Base-by-base conservation (phyloP, 2,113 vertebrate genomes). In the Bambusicola thoracicus region DNA sequence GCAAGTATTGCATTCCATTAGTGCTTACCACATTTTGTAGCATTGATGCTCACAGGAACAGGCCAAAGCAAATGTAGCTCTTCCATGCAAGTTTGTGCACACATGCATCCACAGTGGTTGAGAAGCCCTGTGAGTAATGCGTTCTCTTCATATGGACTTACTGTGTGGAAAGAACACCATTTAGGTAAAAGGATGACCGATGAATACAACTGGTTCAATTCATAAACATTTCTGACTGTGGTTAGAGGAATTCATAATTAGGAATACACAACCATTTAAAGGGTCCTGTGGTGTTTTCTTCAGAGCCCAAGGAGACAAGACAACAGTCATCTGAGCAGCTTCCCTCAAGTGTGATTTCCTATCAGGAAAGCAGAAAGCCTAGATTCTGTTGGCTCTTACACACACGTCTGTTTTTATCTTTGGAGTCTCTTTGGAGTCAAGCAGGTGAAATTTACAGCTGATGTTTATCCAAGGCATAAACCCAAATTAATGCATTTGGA, bases 391-490 rank as follows among this genome's bases (percentile, higher is more conserved):
- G 3, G 63, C 72, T 85, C 34, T 78, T 80, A 36, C 25, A 78
- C 66, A 63, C 56, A 29, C 65, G 77, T 80, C 56, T 70, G 65
- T 62, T 86, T 92, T 94, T 72, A 70, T 81, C 56, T 93, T 92
- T 79, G 61, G 66, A 93, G 29, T 46, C 61, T 55, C 77, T 90
- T 86, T 61, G 62, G 78, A 75, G 46, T 81, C 66, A 58, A 40
- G 16, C 11, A 69, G 34, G 48, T 87, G 68, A 93, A 91, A 93
- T 87, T 85, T 74, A 87, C 80, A 82, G 32, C 56, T 93, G 30
- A 77, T 92, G 51, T 72, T 75, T 87, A 91, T 92, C 85, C 81
- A 78, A 80, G 89, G 87, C 81, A 88, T 68, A 87, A 92, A 88
- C 55, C 27, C 68, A 78, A 63, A 92, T 92, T 74, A 87, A 93